Evolutionary conservation across 2,888 invertebrate genomes (phyloP).

Genomic region (Cordilura impudica): DNA sequence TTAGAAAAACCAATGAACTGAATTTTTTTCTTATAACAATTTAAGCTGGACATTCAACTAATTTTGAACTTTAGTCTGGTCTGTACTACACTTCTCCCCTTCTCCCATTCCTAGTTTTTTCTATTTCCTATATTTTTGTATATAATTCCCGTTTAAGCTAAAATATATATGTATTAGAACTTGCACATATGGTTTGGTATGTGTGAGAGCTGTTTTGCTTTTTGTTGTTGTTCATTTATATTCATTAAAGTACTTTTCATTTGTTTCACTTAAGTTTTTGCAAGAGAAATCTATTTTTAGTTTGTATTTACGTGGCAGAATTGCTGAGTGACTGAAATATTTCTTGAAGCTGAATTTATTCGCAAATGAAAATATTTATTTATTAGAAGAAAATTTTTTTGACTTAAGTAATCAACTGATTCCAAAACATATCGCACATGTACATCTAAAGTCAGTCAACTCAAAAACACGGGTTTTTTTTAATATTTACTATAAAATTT

Average conservation of each 20-base stretch:
- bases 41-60: slow-evolving; percentile 34
- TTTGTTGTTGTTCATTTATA: slow-evolving; percentile 57
- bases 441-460: too few relatives aligned
- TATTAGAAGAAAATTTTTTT: too few relatives aligned
- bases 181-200: slow-evolving; percentile 47
- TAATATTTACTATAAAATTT: too few relatives aligned
- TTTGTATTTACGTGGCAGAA: not conserved
- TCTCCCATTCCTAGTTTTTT: not conserved
- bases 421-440: too few relatives aligned
- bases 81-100: slow-evolving; percentile 25
- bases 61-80: slow-evolving; percentile 51
- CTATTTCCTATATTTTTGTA: slow-evolving; percentile 29
- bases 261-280: slow-evolving; percentile 59
- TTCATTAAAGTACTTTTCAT: slow-evolving; percentile 62
- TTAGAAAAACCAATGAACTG: not conserved
- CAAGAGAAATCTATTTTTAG: slow-evolving; percentile 20
- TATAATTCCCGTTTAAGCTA: slow-evolving; percentile 51
- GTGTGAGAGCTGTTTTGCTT: not conserved
- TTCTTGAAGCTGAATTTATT: too few relatives aligned
- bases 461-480: too few relatives aligned
- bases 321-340: not conserved
- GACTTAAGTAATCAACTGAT: too few relatives aligned
- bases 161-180: too few relatives aligned
- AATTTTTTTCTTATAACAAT: slow-evolving; percentile 21
- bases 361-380: not conserved